Evolutionary conservation across 2,113 vertebrate genomes (phyloP).

Genomic region (Gambusia affinis): DNA sequence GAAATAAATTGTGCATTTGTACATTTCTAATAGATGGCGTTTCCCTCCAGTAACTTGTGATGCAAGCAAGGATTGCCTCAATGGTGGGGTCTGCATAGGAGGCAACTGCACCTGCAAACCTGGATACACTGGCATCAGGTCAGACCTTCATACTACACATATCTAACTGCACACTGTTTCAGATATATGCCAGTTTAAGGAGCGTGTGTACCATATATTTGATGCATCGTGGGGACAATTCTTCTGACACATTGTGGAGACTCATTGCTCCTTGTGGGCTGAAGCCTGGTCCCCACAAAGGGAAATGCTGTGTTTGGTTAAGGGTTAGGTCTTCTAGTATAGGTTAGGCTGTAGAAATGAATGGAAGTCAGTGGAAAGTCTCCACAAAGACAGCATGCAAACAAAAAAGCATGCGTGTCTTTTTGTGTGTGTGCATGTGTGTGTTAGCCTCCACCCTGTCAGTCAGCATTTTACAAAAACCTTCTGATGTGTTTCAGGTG

Average conservation of each 20-base stretch:
- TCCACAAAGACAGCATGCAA: too few relatives aligned
- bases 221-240: too few relatives aligned
- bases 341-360: too few relatives aligned
- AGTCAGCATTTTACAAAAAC: conserved; percentile 48
- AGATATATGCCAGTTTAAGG: conserved; percentile 2
- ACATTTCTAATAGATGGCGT: conserved; percentile 78
- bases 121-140: conserved; percentile 87
- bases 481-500: conserved; percentile 82
- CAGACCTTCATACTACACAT: conserved; percentile 31
- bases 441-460: conserved; percentile 35
- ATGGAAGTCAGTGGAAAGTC: too few relatives aligned
- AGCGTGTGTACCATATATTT: neutral
- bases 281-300: too few relatives aligned
- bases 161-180: conserved; percentile 1
- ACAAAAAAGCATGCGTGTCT: too few relatives aligned
- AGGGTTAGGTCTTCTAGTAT: too few relatives aligned
- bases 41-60: conserved; percentile 83
- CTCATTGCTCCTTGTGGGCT: too few relatives aligned
- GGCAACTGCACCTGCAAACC: conserved; percentile 91
- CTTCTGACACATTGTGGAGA: too few relatives aligned
- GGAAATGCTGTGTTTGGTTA: too few relatives aligned
- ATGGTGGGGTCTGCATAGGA: conserved; percentile 81
- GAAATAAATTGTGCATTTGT: conserved; percentile 16
- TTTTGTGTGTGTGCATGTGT: neutral
- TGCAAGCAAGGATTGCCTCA: conserved; percentile 82